phyloP scores from a whole-genome alignment of 2,888 invertebrate genomes.

The Automeris io region DNA sequence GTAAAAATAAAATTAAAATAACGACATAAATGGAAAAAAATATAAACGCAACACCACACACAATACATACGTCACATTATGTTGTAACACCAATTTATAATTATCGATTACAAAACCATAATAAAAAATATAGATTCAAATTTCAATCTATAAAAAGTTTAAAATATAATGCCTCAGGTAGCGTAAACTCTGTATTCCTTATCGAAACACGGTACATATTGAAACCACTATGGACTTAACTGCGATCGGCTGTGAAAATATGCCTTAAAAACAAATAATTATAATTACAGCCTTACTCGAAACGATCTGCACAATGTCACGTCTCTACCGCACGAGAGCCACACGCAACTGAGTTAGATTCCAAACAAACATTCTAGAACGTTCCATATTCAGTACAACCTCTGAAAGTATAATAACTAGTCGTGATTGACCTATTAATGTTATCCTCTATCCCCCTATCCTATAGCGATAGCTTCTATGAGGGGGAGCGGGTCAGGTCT shows the following conservation, averaged over 20 bases:
- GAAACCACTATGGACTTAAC: too few species aligned
- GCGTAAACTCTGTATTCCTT: too few species aligned
- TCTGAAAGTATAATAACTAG: slow-evolving; percentile 19
- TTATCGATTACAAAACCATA: too few species aligned
- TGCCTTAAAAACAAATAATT: background rate
- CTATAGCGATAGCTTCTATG: background rate
- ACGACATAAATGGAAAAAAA: too few species aligned
- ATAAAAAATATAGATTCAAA: too few species aligned
- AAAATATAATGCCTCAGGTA: too few species aligned
- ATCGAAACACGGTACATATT: too few species aligned
- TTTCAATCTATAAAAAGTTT: too few species aligned
- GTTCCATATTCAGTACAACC: slow-evolving; percentile 27
- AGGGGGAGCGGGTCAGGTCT: background rate
- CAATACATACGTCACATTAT: too few species aligned
- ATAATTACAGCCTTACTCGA: slow-evolving; percentile 7
- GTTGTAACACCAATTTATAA: too few species aligned
- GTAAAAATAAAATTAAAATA: too few species aligned
- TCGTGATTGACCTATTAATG: slow-evolving; percentile 12
- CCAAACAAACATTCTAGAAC: slow-evolving; percentile 23
- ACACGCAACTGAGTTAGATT: slow-evolving; percentile 12
- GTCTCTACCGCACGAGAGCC: slow-evolving; percentile 11
- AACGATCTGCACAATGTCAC: background rate
- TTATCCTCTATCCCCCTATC: background rate
- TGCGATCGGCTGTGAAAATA: background rate
- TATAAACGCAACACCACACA: too few species aligned